Evolutionary conservation across 23 tunicate genomes (phyloP), one percentile per base, ranked within the genome.

Genomic region (Ciona savignyi): DNA sequence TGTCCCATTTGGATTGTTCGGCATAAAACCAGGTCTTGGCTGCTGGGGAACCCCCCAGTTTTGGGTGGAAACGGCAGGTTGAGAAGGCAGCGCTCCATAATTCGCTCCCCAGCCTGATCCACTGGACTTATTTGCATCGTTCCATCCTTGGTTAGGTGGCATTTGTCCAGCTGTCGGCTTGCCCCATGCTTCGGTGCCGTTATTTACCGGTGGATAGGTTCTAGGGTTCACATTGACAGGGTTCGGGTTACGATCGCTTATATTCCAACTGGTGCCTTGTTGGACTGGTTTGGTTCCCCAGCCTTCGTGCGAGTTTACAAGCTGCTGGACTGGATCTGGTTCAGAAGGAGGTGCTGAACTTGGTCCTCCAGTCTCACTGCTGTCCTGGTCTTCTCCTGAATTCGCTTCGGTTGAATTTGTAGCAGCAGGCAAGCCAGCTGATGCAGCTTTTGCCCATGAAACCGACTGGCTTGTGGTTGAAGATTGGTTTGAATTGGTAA

Each of bases 181-280:
- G 4, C 96, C 96, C 96, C 96, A 89, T 33, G 96, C 96, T 63
- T 89, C 96, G 26, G 96, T 89, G 25, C 96, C 96, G 63, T 82
- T 89, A 35, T 79, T 89, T 29, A 70, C 81, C 25, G 71, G 81
- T 61, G 71, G 60, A 2, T 20, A 26, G 19, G 74, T 32, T 70
- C 82, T 62, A 28, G 30, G n/a, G 23, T 27, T 76, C 1, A 23
- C 72, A 49, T 61, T 32, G 19, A 35, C 76, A 81, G 51, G 34
- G 15, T 42, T 42, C 48, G 48, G 34, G 15, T 80, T 64, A 30
- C 56, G 24, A 27, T 85, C 84, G 24, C 64, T 51, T 11, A 89
- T 70, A 60, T 89, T 74, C 96, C 96, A 89, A 63, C 90, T 75
- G 15, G 96, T 89, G 34, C 86, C 78, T 74, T 89, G 96, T 75